Percentiles rank a stretch among this genome's conserved stretches.
phyloP scores from a whole-genome alignment of 2,888 invertebrate species.

The Trisateles emortualis region DNA sequence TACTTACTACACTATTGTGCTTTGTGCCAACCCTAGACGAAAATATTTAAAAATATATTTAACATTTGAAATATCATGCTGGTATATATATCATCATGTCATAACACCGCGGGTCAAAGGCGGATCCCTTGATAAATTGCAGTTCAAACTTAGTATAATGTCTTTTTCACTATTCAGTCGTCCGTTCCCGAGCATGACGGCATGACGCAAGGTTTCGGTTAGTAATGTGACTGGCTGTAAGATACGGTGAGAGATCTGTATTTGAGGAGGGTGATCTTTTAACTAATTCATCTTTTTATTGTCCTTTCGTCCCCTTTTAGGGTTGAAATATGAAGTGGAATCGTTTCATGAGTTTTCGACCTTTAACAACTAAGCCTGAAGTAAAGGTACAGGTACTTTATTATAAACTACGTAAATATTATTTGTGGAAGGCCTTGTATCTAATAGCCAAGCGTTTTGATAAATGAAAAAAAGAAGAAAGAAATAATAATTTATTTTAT shows the following conservation, averaged over 20 bases:
- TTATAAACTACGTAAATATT: no score
- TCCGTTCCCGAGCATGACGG: conserved; percentile 71
- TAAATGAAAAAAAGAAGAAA: no score
- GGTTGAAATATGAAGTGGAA: not conserved
- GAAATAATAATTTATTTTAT: no score
- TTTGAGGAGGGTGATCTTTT: conserved; percentile 34
- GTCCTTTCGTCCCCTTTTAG: conserved; percentile 12
- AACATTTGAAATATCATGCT: conserved; percentile 82
- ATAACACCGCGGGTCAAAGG: conserved; percentile 85
- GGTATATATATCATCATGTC: conserved; percentile 85
- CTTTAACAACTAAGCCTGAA: not conserved
- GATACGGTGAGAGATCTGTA: conserved; percentile 49
- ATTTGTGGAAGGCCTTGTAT: no score
- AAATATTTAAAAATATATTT: conserved; percentile 69
- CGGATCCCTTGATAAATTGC: conserved; percentile 85
- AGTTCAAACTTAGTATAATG: conserved; percentile 84
- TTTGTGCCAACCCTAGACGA: conserved; percentile 53
- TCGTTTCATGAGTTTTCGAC: not conserved
- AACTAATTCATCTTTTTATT: conserved; percentile 25
- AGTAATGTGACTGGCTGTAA: conserved; percentile 48
- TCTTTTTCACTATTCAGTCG: conserved; percentile 82
- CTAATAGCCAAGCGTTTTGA: no score
- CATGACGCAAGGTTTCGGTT: conserved; percentile 76
- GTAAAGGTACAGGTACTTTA: not conserved
- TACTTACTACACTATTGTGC: conserved; percentile 61